A percentile compares a stretch with the other conserved stretches of the same genome.
These are phyloP conservation scores for Cheilosia soror DNA, from an alignment of 2,888 invertebrate species.

Conservation along the genomic window DNA sequence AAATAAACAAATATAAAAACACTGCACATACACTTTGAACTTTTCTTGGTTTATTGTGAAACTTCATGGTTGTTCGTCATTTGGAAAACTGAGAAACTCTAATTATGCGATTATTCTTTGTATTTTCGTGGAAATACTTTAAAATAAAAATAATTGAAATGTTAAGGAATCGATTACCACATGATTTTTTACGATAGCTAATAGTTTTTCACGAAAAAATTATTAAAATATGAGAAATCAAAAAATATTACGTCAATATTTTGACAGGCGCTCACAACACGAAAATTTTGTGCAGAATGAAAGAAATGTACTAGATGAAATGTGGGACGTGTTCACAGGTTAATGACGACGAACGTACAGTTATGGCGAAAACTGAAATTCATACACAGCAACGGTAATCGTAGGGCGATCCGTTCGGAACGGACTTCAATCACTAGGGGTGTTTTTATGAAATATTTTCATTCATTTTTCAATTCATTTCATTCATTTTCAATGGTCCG, in stretches of 20 bases:
- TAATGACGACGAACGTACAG: no score
- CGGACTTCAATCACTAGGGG: no score
- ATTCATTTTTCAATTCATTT: no score
- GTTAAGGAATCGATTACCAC: conserved; percentile 46
- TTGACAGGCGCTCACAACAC: conserved; percentile 76
- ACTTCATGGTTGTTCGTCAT: conserved; percentile 68
- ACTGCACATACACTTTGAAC: conserved; percentile 74
- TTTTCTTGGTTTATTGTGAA: conserved; percentile 75
- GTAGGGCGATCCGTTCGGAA: no score
- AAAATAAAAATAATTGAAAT: conserved; percentile 26
- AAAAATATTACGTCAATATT: conserved; percentile 77
- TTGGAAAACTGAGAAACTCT: conserved; percentile 47
- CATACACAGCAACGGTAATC: no score
- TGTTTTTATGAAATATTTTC: no score
- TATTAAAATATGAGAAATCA: conserved; percentile 72
- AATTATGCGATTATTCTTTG: conserved; percentile 30
- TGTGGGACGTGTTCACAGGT: conserved; percentile 36
- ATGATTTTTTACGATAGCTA: conserved; percentile 53
- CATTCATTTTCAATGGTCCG: no score
- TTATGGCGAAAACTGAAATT: no score
- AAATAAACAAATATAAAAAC: conserved; percentile 72
- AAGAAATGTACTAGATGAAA: conserved; percentile 9
- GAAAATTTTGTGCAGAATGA: conserved; percentile 7
- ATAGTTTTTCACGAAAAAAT: conserved; percentile 64
- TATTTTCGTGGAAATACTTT: conserved; percentile 27